phyloP scores from a whole-genome alignment of 2,888 invertebrate genomes.

The Eupelmus urozonus region DNA sequence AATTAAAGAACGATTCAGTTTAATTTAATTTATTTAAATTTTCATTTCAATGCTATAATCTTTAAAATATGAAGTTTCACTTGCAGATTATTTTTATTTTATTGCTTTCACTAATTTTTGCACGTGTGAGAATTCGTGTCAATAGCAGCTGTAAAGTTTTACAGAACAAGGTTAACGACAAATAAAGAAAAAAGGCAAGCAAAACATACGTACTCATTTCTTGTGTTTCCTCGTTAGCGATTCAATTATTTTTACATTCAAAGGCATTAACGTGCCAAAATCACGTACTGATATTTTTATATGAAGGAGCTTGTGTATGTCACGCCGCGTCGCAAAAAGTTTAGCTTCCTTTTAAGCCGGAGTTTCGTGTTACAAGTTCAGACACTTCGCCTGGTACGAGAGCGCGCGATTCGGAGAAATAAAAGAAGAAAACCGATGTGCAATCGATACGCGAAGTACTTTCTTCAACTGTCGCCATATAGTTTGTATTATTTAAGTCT shows the following conservation, averaged over 20 bases:
- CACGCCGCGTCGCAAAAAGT: conserved; percentile 21
- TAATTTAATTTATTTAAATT: too few species aligned
- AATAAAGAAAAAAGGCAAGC: conserved; percentile 16
- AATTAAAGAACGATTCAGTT: too few species aligned
- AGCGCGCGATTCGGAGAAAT: neutral
- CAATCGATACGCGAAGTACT: neutral
- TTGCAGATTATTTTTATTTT: too few species aligned
- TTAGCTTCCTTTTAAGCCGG: conserved; percentile 18
- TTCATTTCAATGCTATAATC: neutral
- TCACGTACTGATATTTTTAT: conserved; percentile 30
- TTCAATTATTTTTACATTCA: conserved; percentile 14
- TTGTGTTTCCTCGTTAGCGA: conserved; percentile 21
- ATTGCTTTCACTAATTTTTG: neutral
- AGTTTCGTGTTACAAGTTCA: conserved; percentile 23
- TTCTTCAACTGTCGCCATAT: neutral
- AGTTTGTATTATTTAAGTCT: too few species aligned
- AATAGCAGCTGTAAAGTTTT: conserved; percentile 30
- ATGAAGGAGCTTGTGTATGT: conserved; percentile 13
- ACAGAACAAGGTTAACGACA: conserved; percentile 16
- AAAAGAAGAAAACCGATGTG: neutral
- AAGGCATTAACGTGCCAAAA: conserved; percentile 24
- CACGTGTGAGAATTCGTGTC: neutral
- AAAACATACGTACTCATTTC: neutral
- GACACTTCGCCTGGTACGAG: neutral
- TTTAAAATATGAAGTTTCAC: too few species aligned